Evolutionary conservation across 2,888 invertebrate species (phyloP), one percentile per base, ranked within the genome.

Genomic region (Steinernema scapterisci): DNA sequence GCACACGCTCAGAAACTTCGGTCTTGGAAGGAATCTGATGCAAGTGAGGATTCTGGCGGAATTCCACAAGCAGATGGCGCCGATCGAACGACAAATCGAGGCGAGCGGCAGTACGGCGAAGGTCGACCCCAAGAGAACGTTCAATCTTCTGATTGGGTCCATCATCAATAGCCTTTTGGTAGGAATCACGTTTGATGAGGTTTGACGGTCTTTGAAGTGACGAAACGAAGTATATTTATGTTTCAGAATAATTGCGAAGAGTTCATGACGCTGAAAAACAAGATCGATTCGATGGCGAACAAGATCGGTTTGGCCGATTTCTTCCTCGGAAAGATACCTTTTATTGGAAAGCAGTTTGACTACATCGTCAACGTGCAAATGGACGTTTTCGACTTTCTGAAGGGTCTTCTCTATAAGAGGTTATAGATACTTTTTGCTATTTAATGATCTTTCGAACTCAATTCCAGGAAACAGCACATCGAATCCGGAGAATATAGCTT

Each of bases 21-120:
- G 63, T 16, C 38, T 63, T 16, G 63, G 63, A 3, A 27, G 31
- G 63, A 63, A 63, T 31, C 63, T 63, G 31, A 63, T 63, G 63
- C 63, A 63, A 25, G 31, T 31, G 31, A 63, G 19, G 63, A 31
- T 63, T 16, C 63, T 63, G 63, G 38, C 31, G 2, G 63, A 63
- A 25, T 63, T 63, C 63, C 63, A 38, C 31, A 63, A 63, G 63
- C 63, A 63, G 63, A 63, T 63, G 63, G 63, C 63, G 63, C 63
- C 63, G 25, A 25, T 63, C 16, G 63, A 63, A 31, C 1, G 63
- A 3, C 27, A 21, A 3, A 3, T 63, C 31, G 63, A 63, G 25
- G 63, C 63, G 31, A 25, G 6, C 9, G 63, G 63, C 1, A 31
- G 63, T 5, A 16, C 9, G 1, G 38, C 63, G 31, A 38, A 63